Conservation (phyloP, 2,797 vertebrate genomes). For the Poeciliopsis gracilis region DNA sequence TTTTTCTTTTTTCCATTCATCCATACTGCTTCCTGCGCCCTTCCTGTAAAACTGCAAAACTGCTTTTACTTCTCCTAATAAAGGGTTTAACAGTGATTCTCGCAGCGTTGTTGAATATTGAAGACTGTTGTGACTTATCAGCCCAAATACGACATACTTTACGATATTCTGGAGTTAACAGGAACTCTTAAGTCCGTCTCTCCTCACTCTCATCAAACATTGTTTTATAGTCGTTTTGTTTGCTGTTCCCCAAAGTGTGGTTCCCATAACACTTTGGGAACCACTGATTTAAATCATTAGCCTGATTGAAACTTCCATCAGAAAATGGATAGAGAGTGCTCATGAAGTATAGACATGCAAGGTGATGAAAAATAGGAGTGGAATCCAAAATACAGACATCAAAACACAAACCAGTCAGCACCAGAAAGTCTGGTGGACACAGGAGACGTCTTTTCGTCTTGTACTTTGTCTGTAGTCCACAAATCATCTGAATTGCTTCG, state of each 20-base stretch:
- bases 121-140: constrained; percentile 6
- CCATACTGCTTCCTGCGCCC: no score
- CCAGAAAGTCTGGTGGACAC: no score
- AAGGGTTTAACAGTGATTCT: constrained; percentile 18
- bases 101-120: constrained; percentile 14
- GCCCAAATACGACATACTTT: not conserved
- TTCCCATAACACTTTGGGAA: no score
- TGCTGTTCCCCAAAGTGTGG: no score
- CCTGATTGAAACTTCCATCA: not conserved
- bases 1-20: no score
- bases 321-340: not conserved
- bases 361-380: no score
- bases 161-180: not conserved
- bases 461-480: no score
- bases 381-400: no score
- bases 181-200: not conserved
- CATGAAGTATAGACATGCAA: not conserved
- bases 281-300: not conserved
- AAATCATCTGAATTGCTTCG: no score
- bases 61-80: constrained; percentile 3
- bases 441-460: no score
- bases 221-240: constrained; percentile 19
- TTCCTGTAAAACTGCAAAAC: not conserved
- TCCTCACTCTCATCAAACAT: not conserved
- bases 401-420: no score